A percentile compares a stretch with the other conserved stretches of the same genome.
Evolutionary conservation across 2,888 invertebrate genomes (phyloP).

Genomic region (Ariolimax columbianus): DNA sequence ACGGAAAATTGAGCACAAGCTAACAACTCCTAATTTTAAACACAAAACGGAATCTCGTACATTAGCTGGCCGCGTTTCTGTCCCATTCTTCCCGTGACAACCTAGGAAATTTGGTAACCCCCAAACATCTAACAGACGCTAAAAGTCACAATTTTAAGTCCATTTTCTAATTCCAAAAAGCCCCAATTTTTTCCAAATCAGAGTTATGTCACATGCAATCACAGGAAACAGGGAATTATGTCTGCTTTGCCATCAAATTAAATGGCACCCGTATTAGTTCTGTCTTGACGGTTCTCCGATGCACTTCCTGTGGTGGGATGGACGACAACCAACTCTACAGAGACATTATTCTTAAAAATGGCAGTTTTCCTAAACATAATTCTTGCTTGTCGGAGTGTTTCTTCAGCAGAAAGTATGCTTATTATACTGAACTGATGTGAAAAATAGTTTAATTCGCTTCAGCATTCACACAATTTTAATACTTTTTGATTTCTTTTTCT

Average conservation of each 20-base stretch:
- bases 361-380: background rate
- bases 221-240: conserved; percentile 22
- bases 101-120: background rate
- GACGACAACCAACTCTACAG: conserved; percentile 6
- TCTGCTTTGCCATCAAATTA: conserved; percentile 28
- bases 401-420: background rate
- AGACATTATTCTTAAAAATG: background rate
- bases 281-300: conserved; percentile 17
- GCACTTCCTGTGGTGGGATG: conserved; percentile 47
- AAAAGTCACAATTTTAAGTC: conserved; percentile 33
- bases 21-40: background rate
- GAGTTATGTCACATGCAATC: conserved; percentile 32
- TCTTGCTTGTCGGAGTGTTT: background rate
- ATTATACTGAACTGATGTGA: background rate
- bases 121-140: conserved; percentile 1
- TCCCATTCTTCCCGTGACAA: background rate
- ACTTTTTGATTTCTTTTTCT: too few relatives aligned
- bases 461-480: too few relatives aligned
- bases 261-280: conserved; percentile 12
- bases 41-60: background rate
- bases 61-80: background rate
- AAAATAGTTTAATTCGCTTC: background rate
- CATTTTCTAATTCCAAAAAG: conserved; percentile 1
- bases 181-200: conserved; percentile 14
- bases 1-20: background rate